phyloP scores from a whole-genome alignment of 64 coral and sea anemone genomes.

The Stichodactyla mertensii region DNA sequence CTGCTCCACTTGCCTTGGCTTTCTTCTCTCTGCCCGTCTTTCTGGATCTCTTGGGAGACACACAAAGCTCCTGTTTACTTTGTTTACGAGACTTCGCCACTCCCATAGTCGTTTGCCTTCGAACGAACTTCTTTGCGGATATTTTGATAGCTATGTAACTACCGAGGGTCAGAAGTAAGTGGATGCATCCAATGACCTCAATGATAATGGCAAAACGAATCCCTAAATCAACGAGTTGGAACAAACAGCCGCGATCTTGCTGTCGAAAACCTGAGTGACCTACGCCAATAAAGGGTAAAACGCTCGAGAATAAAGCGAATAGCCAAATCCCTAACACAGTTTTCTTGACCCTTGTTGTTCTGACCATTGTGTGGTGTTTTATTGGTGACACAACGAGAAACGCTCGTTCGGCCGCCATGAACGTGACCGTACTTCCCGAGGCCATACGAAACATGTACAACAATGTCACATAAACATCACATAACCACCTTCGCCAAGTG shows the following conservation, averaged over 20 bases:
- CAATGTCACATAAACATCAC: slow-evolving; percentile 49
- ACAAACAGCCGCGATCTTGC: slow-evolving; percentile 33
- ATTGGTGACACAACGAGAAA: slow-evolving; percentile 60
- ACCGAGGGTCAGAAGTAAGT: slow-evolving; percentile 19
- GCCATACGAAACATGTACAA: slow-evolving; percentile 73
- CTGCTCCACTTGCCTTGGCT: background rate
- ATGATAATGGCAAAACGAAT: slow-evolving; percentile 52
- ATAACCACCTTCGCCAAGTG: slow-evolving; percentile 41
- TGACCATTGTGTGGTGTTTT: slow-evolving; percentile 64
- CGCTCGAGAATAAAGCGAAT: slow-evolving; percentile 41
- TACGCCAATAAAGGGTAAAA: slow-evolving; percentile 50
- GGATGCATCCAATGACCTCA: slow-evolving; percentile 55
- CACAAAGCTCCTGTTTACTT: slow-evolving; percentile 29
- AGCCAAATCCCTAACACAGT: slow-evolving; percentile 60
- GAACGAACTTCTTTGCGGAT: slow-evolving; percentile 65
- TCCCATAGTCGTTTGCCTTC: slow-evolving; percentile 63
- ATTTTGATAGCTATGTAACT: slow-evolving; percentile 80
- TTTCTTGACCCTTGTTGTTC: slow-evolving; percentile 44
- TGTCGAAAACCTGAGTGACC: slow-evolving; percentile 48
- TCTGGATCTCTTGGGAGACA: background rate
- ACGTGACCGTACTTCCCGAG: slow-evolving; percentile 66
- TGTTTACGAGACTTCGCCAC: slow-evolving; percentile 42
- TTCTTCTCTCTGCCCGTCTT: background rate
- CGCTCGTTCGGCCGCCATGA: slow-evolving; percentile 68
- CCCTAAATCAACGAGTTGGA: slow-evolving; percentile 68